phyloP scores from a whole-genome alignment of 2,888 invertebrate species.

The Petrolisthes cinctipes region DNA sequence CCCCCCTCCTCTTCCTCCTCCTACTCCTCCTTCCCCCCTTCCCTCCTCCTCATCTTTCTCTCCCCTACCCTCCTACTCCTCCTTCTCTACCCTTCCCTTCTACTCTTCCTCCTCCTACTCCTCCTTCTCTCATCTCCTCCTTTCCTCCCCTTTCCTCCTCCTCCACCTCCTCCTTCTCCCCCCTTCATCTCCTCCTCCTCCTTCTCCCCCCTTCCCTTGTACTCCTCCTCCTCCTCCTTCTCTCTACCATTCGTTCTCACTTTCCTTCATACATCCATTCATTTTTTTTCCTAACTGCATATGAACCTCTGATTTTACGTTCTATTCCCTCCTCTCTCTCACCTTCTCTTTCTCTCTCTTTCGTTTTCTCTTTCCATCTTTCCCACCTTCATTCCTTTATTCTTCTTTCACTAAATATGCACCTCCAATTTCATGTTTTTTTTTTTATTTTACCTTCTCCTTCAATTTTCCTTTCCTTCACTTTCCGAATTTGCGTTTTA shows the following conservation, averaged over 20 bases:
- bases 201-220: not conserved
- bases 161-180: not conserved
- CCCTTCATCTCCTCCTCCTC: not conserved
- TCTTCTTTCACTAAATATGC: not conserved
- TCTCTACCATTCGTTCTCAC: conserved; percentile 28
- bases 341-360: not conserved
- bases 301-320: not conserved
- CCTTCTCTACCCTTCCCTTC: not conserved
- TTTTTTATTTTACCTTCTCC: no score
- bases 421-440: no score
- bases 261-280: not conserved
- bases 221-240: conserved; percentile 8
- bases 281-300: not conserved
- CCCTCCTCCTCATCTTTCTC: not conserved
- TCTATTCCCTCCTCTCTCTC: not conserved
- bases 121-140: not conserved
- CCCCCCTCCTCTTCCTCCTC: no score
- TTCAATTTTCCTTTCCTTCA: no score
- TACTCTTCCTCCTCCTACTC: not conserved
- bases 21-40: not conserved
- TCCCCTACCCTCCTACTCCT: not conserved
- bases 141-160: not conserved
- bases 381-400: not conserved
- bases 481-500: no score
- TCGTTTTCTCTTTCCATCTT: not conserved